Percentiles rank a stretch among this genome's conserved stretches.
phyloP scores from a whole-genome alignment of 2,888 invertebrate genomes.

The Therioaphis trifolii region DNA sequence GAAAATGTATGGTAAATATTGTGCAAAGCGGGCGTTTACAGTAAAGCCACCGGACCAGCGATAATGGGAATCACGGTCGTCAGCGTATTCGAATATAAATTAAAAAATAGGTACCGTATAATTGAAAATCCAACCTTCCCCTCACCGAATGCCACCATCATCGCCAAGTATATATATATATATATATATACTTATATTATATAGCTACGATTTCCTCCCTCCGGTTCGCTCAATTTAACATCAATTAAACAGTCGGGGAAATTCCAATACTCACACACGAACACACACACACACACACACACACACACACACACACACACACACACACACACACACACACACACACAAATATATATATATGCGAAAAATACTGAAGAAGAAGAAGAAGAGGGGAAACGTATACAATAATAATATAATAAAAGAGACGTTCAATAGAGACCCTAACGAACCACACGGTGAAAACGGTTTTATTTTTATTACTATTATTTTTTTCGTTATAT shows the following conservation, averaged over 20 bases:
- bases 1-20: conserved; percentile 18
- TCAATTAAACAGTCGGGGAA: conserved; percentile 48
- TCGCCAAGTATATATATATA: neutral
- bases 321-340: neutral
- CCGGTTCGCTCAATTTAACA: conserved; percentile 58
- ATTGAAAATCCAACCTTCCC: conserved; percentile 30
- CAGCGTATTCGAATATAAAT: conserved; percentile 34
- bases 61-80: conserved; percentile 38
- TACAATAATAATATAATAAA: conserved; percentile 39
- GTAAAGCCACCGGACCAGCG: neutral
- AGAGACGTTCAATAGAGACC: conserved; percentile 36
- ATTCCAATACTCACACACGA: neutral
- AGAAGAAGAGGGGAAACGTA: neutral
- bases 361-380: neutral
- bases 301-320: neutral
- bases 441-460: conserved; percentile 44
- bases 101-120: conserved; percentile 33
- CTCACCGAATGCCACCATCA: neutral
- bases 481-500: too few relatives aligned
- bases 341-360: neutral
- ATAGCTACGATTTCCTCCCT: conserved; percentile 38
- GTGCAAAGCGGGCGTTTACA: neutral
- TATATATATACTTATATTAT: neutral
- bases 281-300: neutral
- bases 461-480: conserved; percentile 20